A percentile compares a stretch with the other conserved stretches of the same genome.
Evolutionary conservation across 2,888 invertebrate genomes (phyloP).

Genomic region (Carabus problematicus): DNA sequence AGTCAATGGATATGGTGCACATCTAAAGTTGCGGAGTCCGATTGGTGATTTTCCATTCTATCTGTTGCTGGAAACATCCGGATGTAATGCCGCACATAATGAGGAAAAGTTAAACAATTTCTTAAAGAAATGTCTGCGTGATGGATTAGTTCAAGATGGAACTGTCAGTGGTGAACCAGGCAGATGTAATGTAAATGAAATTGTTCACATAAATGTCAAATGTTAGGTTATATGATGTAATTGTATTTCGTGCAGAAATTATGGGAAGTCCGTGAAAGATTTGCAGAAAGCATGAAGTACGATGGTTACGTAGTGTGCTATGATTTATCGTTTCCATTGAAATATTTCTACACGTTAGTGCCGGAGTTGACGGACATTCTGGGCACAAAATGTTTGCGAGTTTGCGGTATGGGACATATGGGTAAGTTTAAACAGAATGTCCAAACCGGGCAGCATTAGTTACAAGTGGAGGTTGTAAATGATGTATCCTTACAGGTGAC

Average conservation of each 20-base stretch:
- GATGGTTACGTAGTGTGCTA: conserved; percentile 92
- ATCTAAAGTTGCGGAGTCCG: conserved; percentile 67
- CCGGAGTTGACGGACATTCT: conserved; percentile 70
- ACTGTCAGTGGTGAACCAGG: conserved; percentile 80
- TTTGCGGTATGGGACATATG: conserved; percentile 93
- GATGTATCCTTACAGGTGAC: conserved; percentile 76
- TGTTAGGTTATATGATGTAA: conserved; percentile 1
- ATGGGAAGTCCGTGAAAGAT: conserved; percentile 86
- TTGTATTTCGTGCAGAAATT: conserved; percentile 63
- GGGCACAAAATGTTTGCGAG: conserved; percentile 65
- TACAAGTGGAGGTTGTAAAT: too few species aligned
- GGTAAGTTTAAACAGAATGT: conserved; percentile 64
- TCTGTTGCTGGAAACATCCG: conserved; percentile 84
- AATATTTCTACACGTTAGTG: conserved; percentile 82
- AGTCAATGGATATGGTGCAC: conserved; percentile 71
- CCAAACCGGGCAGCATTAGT: too few species aligned
- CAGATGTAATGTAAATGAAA: conserved; percentile 71
- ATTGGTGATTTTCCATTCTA: conserved; percentile 79
- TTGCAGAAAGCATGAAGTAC: conserved; percentile 74
- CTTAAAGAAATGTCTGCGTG: conserved; percentile 73
- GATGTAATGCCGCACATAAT: conserved; percentile 84
- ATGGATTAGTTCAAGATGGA: conserved; percentile 79
- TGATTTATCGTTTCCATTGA: conserved; percentile 87
- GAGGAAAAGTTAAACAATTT: conserved; percentile 83
- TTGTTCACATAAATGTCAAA: conserved; percentile 16